Percentiles rank a stretch among this genome's conserved stretches.
These are phyloP conservation scores for Onchidella celtica DNA, from an alignment of 2,888 invertebrate species.

Conservation along the genomic window DNA sequence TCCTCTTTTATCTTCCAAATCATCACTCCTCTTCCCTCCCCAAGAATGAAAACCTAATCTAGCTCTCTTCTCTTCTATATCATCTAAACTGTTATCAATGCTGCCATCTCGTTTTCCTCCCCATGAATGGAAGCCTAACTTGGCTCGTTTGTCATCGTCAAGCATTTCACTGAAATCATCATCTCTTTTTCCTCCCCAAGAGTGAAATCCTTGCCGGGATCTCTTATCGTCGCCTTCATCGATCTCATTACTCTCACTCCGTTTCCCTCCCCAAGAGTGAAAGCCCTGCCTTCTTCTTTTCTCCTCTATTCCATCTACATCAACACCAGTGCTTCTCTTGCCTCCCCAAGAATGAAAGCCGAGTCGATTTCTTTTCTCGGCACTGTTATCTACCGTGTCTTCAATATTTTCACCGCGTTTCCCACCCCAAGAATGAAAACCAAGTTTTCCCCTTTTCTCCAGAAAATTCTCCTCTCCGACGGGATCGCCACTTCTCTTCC, in stretches of 20 bases:
- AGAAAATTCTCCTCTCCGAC: background rate
- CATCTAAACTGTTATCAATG: background rate
- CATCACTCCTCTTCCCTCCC: background rate
- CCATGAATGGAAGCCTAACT: conserved; percentile 17
- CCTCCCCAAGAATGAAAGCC: background rate
- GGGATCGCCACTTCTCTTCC: background rate
- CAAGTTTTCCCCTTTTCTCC: background rate
- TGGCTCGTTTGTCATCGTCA: background rate
- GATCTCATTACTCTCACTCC: background rate
- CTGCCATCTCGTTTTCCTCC: conserved; percentile 5
- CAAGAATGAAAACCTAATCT: conserved; percentile 21
- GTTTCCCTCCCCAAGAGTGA: conserved; percentile 20
- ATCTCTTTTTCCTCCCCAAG: conserved; percentile 26
- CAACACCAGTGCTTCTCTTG: background rate
- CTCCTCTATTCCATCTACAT: background rate
- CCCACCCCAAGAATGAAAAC: conserved; percentile 21
- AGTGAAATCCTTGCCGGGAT: background rate
- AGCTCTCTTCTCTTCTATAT: background rate
- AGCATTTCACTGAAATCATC: background rate
- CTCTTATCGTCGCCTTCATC: background rate
- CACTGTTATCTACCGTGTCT: background rate
- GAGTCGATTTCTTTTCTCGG: background rate
- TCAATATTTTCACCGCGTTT: background rate
- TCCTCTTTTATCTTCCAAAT: background rate
- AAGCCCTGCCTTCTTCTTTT: background rate